These are phyloP conservation scores for Hafferia zeledoni DNA, from an alignment of 2,797 vertebrate species.

Conservation along the genomic window DNA sequence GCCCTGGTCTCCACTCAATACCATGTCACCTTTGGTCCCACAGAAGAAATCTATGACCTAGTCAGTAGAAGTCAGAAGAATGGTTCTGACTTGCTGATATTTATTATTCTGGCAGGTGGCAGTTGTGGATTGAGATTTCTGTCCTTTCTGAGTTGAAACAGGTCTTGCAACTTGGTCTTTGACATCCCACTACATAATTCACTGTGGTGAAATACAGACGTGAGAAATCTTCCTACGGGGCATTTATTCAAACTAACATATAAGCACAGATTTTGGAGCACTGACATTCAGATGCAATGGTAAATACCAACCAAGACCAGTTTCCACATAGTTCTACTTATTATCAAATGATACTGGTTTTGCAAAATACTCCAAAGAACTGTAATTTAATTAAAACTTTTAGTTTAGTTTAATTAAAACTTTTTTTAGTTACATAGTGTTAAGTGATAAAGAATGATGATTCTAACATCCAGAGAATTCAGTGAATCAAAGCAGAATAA, in stretches of 20 bases:
- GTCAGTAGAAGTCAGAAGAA: background rate
- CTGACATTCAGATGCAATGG: rapidly evolving
- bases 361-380: background rate
- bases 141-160: background rate
- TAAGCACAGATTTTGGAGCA: background rate
- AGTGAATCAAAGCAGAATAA: background rate
- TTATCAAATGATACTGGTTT: background rate
- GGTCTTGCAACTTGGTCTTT: background rate
- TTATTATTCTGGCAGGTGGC: background rate
- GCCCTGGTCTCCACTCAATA: background rate
- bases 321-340: background rate
- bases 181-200: background rate
- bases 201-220: background rate
- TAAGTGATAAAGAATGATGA: background rate
- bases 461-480: background rate
- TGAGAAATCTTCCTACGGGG: background rate
- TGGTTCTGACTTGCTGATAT: rapidly evolving
- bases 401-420: background rate
- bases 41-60: background rate
- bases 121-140: background rate
- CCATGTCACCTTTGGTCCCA: background rate
- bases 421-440: background rate
- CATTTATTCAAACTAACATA: background rate
- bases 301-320: background rate
- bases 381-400: background rate